These are phyloP conservation scores for Stomorhina lunata DNA, from an alignment of 2,888 invertebrate genomes.

Conservation along the genomic window DNA sequence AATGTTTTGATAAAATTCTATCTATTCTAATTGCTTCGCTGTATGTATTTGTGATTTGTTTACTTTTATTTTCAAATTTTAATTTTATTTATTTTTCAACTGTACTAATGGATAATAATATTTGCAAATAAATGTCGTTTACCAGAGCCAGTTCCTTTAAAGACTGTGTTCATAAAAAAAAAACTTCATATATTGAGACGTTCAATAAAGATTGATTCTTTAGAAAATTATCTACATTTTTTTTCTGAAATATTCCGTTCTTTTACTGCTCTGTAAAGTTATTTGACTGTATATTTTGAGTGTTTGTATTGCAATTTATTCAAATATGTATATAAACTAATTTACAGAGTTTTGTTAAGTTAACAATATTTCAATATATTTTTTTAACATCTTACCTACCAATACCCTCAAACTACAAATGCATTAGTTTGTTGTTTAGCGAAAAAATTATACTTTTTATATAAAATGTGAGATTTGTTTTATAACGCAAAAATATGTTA, in stretches of 20 bases:
- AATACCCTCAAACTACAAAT: neutral
- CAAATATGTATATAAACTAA: constrained; percentile 5
- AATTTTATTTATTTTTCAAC: neutral
- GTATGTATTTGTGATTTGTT: neutral
- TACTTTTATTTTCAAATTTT: neutral
- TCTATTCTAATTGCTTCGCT: neutral
- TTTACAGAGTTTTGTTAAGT: constrained; percentile 11
- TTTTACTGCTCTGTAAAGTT: neutral
- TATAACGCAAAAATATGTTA: neutral
- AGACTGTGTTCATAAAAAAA: neutral
- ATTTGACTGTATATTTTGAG: neutral
- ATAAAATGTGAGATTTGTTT: neutral
- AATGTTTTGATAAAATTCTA: neutral
- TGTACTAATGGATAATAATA: constrained; percentile 9
- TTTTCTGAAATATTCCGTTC: neutral
- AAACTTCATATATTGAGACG: no score
- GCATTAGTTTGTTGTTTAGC: constrained; percentile 22
- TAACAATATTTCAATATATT: neutral
- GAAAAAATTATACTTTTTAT: neutral
- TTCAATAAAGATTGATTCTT: no score
- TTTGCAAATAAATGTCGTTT: constrained; percentile 12
- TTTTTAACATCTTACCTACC: neutral
- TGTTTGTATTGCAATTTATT: neutral
- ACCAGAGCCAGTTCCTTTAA: neutral
- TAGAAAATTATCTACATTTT: no score